phyloP scores from a whole-genome alignment of 2,888 invertebrate species.

The Tipula vernalis region DNA sequence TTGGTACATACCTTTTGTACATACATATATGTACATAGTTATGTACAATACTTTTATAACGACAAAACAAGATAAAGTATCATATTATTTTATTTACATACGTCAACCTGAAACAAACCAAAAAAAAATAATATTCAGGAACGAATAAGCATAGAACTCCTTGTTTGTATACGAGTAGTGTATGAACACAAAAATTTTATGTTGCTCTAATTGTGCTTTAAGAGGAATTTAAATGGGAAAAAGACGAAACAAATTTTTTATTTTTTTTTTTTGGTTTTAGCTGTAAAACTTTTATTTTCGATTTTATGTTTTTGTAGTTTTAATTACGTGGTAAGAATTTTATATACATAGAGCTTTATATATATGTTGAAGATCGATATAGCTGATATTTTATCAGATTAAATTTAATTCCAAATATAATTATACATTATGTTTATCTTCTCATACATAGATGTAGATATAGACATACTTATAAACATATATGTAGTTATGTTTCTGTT shows the following conservation, averaged over 20 bases:
- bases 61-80: background rate
- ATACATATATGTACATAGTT: background rate
- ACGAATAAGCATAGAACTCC: background rate
- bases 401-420: background rate
- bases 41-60: background rate
- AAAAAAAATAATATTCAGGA: background rate
- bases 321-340: conserved; percentile 1
- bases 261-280: background rate
- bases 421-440: background rate
- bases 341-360: background rate
- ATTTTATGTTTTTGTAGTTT: background rate
- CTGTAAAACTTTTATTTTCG: background rate
- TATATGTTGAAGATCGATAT: background rate
- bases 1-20: background rate
- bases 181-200: background rate
- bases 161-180: background rate
- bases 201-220: background rate
- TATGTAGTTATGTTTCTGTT: background rate
- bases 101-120: background rate
- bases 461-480: background rate
- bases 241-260: background rate
- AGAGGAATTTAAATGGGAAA: background rate
- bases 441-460: background rate
- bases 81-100: background rate
- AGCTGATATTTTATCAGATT: background rate